Conservation (phyloP, 1,140 invertebrate species). For the Meloidogyne floridensis region DNA sequence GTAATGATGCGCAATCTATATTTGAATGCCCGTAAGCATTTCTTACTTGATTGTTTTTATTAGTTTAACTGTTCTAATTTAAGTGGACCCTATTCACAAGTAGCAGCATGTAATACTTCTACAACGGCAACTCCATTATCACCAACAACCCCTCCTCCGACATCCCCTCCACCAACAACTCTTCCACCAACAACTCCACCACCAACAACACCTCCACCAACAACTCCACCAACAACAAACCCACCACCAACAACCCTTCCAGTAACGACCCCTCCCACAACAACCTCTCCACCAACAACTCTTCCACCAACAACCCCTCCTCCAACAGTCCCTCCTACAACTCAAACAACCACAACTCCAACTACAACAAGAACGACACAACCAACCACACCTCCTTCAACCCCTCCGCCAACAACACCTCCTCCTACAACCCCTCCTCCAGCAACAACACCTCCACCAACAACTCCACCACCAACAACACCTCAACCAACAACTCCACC, state of each 20-base stretch:
- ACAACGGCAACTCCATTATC: not conserved
- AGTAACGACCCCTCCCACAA: no score
- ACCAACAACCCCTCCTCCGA: slow-evolving; percentile 6
- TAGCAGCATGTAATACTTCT: slow-evolving; percentile 4
- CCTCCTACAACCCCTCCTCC: not conserved
- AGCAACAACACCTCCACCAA: slow-evolving; percentile 4
- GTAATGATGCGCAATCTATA: not conserved
- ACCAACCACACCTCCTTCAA: no score
- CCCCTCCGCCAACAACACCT: not conserved
- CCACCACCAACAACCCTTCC: no score
- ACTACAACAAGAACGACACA: not conserved
- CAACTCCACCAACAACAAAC: no score
- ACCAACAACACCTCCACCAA: no score
- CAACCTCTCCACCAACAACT: no score
- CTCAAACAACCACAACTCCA: not conserved
- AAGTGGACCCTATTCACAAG: slow-evolving; percentile 23
- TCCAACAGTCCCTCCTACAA: not conserved
- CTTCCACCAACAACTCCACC: no score
- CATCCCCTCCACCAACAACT: slow-evolving; percentile 20
- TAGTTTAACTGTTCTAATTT: not conserved
- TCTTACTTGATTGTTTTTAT: not conserved
- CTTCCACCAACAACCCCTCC: slow-evolving; percentile 5
- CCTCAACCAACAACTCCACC: slow-evolving; percentile 11
- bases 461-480: not conserved
- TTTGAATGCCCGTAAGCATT: slow-evolving; percentile 23